Percentiles rank a stretch among this genome's conserved stretches.
Evolutionary conservation across 2,888 invertebrate species (phyloP).

Genomic region (Microplitis deprimator): DNA sequence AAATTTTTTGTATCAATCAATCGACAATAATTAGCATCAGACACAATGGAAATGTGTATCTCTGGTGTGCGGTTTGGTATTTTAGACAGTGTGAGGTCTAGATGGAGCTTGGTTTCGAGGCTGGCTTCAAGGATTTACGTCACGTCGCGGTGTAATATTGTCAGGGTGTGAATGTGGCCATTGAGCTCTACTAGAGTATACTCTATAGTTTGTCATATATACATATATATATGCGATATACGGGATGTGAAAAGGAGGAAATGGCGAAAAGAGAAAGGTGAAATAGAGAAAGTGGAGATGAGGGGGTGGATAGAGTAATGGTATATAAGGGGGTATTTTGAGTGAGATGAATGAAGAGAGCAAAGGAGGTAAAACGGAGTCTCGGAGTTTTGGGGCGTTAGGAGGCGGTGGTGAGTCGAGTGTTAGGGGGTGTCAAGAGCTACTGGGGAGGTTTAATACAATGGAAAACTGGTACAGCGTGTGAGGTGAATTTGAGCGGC

Average conservation of each 20-base stretch:
- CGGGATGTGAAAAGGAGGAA: background rate
- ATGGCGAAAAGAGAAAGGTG: slow-evolving; percentile 20
- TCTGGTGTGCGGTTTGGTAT: background rate
- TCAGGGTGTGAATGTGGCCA: slow-evolving; percentile 52
- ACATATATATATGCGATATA: background rate
- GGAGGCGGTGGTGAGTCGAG: background rate
- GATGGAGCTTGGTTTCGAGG: slow-evolving; percentile 17
- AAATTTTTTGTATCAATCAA: slow-evolving; percentile 11
- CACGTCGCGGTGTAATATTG: slow-evolving; percentile 61
- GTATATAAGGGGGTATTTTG: slow-evolving; percentile 8
- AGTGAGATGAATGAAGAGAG: slow-evolving; percentile 16
- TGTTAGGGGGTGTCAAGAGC: slow-evolving; percentile 13
- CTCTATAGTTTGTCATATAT: background rate
- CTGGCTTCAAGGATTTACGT: slow-evolving; percentile 57
- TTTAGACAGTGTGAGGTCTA: background rate
- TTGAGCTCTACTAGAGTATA: slow-evolving; percentile 45
- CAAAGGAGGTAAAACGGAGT: slow-evolving; percentile 41
- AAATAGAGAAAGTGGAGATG: slow-evolving; percentile 9
- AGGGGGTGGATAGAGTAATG: background rate
- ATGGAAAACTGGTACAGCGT: slow-evolving; percentile 47
- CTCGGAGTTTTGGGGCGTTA: slow-evolving; percentile 20
- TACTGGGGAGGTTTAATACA: background rate
- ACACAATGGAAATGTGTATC: slow-evolving; percentile 21
- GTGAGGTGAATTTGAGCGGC: slow-evolving; percentile 67
- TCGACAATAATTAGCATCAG: slow-evolving; percentile 22